Evolutionary conservation across 2,113 vertebrate genomes (phyloP).

Genomic region (Todiramphus chloris): DNA sequence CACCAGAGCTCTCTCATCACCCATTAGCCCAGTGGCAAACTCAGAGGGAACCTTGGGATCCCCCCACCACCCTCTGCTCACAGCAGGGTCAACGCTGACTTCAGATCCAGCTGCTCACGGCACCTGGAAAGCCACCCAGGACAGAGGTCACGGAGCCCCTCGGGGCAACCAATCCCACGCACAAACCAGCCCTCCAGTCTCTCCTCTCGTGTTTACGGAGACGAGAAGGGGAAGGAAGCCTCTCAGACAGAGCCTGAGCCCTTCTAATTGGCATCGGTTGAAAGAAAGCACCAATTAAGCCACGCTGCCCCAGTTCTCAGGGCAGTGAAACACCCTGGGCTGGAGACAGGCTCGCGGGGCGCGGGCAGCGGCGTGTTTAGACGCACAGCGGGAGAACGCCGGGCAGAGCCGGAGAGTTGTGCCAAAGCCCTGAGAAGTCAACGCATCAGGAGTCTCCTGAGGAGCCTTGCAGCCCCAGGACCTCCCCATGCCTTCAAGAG

Average conservation of each 20-base stretch:
- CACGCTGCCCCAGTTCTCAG: constrained; percentile 47
- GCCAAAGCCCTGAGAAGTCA: neutral
- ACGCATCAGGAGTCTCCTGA: neutral
- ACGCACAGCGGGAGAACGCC: neutral
- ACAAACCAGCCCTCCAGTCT: neutral
- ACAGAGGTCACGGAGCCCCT: neutral
- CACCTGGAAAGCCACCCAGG: neutral
- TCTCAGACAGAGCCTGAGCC: constrained; percentile 34
- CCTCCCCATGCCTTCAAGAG: neutral
- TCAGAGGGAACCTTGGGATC: neutral
- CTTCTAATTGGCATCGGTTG: constrained; percentile 43
- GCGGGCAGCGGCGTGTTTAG: neutral
- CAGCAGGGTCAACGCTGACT: accelerated
- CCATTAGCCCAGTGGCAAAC: neutral
- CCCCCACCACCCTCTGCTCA: neutral
- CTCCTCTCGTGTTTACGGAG: neutral
- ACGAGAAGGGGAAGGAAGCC: neutral
- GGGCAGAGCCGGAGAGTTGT: neutral
- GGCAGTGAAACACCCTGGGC: neutral
- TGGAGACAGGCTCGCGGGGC: neutral
- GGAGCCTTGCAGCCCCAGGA: neutral
- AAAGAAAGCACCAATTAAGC: constrained; percentile 35
- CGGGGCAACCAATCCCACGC: neutral
- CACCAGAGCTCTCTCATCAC: neutral
- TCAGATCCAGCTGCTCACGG: neutral